Conservation (phyloP, 2,797 vertebrate genomes). For the Lepus townsendii region DNA sequence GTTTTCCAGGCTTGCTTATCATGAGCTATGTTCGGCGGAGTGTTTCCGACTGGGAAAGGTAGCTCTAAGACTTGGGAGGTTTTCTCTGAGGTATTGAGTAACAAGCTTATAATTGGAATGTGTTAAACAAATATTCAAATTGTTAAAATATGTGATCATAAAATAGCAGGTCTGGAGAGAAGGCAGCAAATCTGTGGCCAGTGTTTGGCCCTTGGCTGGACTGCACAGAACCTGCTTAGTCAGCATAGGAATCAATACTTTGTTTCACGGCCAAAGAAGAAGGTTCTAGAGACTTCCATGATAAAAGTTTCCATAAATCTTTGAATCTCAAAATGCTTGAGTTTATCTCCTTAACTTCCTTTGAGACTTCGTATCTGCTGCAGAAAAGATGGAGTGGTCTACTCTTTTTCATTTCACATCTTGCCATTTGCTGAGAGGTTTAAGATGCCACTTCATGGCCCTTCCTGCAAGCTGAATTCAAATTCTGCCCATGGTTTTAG, state of each 20-base stretch:
- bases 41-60: slow-evolving; percentile 29
- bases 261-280: not conserved
- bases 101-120: slow-evolving; percentile 42
- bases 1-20: not conserved
- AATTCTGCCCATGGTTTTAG: not conserved
- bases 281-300: not conserved
- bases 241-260: not conserved
- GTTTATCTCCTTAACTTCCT: not conserved
- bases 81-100: slow-evolving; percentile 7
- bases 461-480: not conserved
- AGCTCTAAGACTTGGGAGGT: not conserved
- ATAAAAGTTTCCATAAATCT: not conserved
- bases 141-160: slow-evolving; percentile 25
- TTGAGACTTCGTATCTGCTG: not conserved
- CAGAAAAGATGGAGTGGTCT: not conserved
- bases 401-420: not conserved
- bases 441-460: not conserved
- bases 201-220: not conserved
- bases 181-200: not conserved
- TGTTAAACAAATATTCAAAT: slow-evolving; percentile 25
- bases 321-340: not conserved
- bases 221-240: slow-evolving; percentile 13
- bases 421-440: slow-evolving; percentile 15
- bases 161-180: not conserved
- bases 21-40: not conserved